Evolutionary conservation across 2,113 vertebrate genomes (phyloP).

Genomic region (Pteronura brasiliensis): DNA sequence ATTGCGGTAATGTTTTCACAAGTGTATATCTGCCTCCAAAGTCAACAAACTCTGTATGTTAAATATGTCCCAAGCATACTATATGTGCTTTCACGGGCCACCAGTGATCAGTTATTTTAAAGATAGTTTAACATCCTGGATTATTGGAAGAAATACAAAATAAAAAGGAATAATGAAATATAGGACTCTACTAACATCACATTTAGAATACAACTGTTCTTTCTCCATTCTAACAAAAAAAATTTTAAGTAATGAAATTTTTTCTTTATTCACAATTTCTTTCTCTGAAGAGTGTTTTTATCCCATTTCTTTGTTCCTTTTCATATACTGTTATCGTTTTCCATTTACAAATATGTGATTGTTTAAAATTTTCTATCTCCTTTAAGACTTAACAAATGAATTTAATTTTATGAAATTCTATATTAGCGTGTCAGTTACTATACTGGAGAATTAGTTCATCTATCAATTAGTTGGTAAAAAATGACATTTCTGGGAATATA

Average conservation of each 20-base stretch:
- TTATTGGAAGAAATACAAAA: neutral
- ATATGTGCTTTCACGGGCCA: neutral
- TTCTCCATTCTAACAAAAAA: neutral
- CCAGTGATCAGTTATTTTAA: neutral
- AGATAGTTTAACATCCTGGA: neutral
- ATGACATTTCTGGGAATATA: neutral
- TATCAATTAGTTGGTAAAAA: slow-evolving; percentile 29
- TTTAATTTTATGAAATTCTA: slow-evolving; percentile 40
- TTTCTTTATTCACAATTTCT: neutral
- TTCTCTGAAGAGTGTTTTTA: neutral
- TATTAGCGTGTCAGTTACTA: neutral
- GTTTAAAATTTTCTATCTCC: neutral
- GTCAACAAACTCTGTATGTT: neutral
- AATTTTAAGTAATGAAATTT: neutral
- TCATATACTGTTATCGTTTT: neutral
- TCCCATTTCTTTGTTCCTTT: neutral
- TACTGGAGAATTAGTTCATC: slow-evolving; percentile 40
- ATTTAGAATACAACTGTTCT: neutral
- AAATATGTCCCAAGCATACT: neutral
- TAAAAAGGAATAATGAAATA: neutral
- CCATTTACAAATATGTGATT: neutral
- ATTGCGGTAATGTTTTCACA: neutral
- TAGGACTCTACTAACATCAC: neutral
- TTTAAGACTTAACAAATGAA: neutral
- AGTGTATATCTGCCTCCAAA: neutral